Percentiles rank a stretch among this genome's conserved stretches.
phyloP scores from a whole-genome alignment of 37 sponge, comb jelly and placozoan genomes.

The Geodia barretti region DNA sequence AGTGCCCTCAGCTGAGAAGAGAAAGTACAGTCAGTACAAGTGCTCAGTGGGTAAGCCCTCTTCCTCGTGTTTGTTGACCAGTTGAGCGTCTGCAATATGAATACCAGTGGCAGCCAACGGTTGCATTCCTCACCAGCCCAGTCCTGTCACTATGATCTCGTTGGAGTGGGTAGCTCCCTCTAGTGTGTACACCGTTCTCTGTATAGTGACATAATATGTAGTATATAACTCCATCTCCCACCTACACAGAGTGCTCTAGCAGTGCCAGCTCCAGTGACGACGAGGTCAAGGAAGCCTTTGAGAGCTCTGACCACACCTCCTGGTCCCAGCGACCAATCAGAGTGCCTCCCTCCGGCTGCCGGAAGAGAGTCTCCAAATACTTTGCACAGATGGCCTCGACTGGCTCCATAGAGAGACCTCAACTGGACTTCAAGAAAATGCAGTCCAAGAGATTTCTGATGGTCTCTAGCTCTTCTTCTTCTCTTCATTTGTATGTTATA shows the following conservation, averaged over 20 bases:
- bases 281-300: conserved; percentile 63
- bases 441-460: conserved; percentile 53
- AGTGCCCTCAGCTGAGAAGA: conserved; percentile 66
- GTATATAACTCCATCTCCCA: background rate
- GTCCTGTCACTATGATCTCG: too few species aligned
- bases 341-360: conserved; percentile 11
- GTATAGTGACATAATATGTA: too few species aligned
- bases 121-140: background rate
- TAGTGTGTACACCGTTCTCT: too few species aligned
- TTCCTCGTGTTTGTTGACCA: too few species aligned
- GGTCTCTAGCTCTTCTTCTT: conserved; percentile 5
- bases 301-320: conserved; percentile 1
- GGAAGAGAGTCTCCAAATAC: conserved; percentile 30
- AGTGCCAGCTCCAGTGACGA: conserved; percentile 69
- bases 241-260: conserved; percentile 28
- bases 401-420: conserved; percentile 23
- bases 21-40: conserved; percentile 57
- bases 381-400: conserved; percentile 52
- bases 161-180: background rate
- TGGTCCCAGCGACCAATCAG: conserved; percentile 7
- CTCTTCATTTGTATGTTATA: background rate
- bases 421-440: conserved; percentile 62
- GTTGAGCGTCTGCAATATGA: too few species aligned
- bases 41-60: conserved; percentile 17
- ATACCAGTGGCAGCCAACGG: too few species aligned